Evolutionary conservation across 2,888 invertebrate species (phyloP), one percentile per base, ranked within the genome.

Genomic region (Dryocosmus kuriphilus): DNA sequence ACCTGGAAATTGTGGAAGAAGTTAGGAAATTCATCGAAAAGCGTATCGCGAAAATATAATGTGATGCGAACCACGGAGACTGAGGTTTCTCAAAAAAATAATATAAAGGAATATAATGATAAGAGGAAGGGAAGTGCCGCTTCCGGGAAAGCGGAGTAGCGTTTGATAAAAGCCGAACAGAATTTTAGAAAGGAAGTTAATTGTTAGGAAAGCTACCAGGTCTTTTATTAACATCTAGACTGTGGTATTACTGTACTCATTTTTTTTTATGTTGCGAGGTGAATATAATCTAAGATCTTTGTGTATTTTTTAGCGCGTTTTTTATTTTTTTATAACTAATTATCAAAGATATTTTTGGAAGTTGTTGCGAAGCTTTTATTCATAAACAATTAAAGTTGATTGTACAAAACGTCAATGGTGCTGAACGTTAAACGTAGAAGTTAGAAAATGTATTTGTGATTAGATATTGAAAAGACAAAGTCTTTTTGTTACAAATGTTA

Each of bases 1-100:
- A 75, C 51, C 24, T 88, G 87, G 87, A 87, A 85, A 78, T 87
- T 89, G 78, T 88, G 87, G 88, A 80, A 51, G 83, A 81, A 63
- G 41, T 27, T 77, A 19, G 65, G 74, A 38, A 74, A 75, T 41
- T 73, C 77, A 22, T 30, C 73, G n/a, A 77, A 71, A 14, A 57
- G 27, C 14, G 55, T 73, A 24, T 73, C 62, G 16, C 38, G 60
- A 27, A 77, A 73, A 67, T 77, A 77, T 35, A 71, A 71, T 71
- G 32, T 71, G 16, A 24, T 51, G 11, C 71, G 32, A 51, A 55
- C 30, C 14, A 19, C 71, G 11, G 71, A 71, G n/a, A 30, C 30
- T 63, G 60, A 60, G 60, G 60, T 14, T 60, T 7, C 1, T 60
- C 14, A 27, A 60, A 60, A 57, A 60, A 55, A 55, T 46, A 46